Evolutionary conservation across 2,797 vertebrate genomes (phyloP).

Genomic region (Rhinogobio ventralis): DNA sequence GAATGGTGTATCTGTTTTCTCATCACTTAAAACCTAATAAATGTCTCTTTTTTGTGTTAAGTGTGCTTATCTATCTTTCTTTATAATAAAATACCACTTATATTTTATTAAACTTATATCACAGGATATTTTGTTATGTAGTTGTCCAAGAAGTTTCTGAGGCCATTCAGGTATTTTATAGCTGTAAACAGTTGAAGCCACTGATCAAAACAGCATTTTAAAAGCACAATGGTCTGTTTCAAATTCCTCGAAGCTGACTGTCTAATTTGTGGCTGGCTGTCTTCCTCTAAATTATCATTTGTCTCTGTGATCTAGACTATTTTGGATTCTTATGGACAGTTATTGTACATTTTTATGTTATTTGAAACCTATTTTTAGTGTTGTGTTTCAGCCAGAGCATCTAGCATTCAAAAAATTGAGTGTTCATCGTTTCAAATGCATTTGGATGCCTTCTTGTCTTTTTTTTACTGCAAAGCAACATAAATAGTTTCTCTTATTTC

Average conservation of each 20-base stretch:
- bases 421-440: not conserved
- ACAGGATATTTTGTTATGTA: not conserved
- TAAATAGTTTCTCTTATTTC: not conserved
- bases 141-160: not conserved
- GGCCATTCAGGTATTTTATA: not conserved
- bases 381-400: conserved; percentile 3
- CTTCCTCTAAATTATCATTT: conserved; percentile 18
- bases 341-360: conserved; percentile 13
- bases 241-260: conserved; percentile 39
- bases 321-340: conserved; percentile 17
- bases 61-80: not conserved
- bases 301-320: conserved; percentile 22
- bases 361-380: conserved; percentile 6
- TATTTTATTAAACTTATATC: not conserved
- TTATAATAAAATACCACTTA: not conserved
- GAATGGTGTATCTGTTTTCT: not conserved
- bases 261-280: conserved; percentile 42
- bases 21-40: not conserved
- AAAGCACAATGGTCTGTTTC: not conserved
- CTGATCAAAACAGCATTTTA: conserved; percentile 27
- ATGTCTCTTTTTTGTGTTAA: no score
- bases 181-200: not conserved
- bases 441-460: not conserved
- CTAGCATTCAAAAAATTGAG: not conserved
- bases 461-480: not conserved